Evolutionary conservation across 1,140 invertebrate species (phyloP).

Genomic region (Apis florea): DNA sequence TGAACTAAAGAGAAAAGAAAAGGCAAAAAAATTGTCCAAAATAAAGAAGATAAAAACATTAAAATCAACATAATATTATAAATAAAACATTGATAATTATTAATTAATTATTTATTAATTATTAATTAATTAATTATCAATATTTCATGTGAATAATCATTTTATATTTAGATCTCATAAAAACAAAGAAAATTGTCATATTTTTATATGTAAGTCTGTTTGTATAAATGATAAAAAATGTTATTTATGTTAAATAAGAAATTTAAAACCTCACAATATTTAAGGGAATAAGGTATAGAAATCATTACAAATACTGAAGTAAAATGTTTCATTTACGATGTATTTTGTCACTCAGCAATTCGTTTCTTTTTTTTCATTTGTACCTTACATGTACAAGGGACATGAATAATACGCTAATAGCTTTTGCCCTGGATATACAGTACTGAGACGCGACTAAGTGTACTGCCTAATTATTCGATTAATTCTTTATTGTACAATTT

Average conservation of each 20-base stretch:
- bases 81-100: background rate
- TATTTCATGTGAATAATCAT: background rate
- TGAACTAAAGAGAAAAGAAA: background rate
- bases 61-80: background rate
- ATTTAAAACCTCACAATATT: background rate
- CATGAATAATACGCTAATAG: slow-evolving; percentile 45
- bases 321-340: slow-evolving; percentile 53
- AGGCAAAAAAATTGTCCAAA: background rate
- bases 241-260: background rate
- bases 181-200: slow-evolving; percentile 3
- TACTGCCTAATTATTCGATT: slow-evolving; percentile 50
- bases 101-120: too few species aligned
- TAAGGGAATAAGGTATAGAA: background rate
- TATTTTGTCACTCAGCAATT: slow-evolving; percentile 52
- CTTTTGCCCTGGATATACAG: slow-evolving; percentile 38
- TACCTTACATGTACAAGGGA: slow-evolving; percentile 51
- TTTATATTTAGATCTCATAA: too few species aligned
- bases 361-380: slow-evolving; percentile 35
- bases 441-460: slow-evolving; percentile 41
- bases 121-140: too few species aligned
- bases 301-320: slow-evolving; percentile 24
- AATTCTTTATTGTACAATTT: slow-evolving; percentile 61
- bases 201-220: slow-evolving; percentile 5
- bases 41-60: background rate
- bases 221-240: background rate